Conservation (phyloP, 2,888 invertebrate species). For the Dryobotodes eremita region DNA sequence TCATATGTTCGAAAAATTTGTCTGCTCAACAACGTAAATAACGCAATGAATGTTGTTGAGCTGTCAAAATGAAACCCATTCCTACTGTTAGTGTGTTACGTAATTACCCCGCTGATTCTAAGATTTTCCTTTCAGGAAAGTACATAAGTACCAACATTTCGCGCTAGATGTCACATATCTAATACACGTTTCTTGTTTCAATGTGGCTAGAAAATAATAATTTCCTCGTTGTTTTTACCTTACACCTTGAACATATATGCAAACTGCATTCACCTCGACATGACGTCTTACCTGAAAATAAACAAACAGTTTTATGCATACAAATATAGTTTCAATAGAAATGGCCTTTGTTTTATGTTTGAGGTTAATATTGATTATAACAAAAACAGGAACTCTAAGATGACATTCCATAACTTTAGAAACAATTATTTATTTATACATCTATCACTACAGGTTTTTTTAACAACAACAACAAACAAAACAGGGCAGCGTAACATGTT, state of each 20-base stretch:
- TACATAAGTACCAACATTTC: not conserved
- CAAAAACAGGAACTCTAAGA: not conserved
- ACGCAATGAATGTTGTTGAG: too few species aligned
- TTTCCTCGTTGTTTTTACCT: slow-evolving; percentile 32
- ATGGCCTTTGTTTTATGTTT: slow-evolving; percentile 8
- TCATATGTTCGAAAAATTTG: too few species aligned
- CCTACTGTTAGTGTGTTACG: too few species aligned
- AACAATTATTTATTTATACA: not conserved
- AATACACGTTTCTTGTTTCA: not conserved
- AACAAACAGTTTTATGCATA: slow-evolving; percentile 49
- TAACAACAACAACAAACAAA: not conserved
- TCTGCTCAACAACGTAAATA: too few species aligned
- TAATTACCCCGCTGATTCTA: too few species aligned
- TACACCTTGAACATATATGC: slow-evolving; percentile 25
- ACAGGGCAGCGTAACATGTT: not conserved
- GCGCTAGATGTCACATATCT: not conserved
- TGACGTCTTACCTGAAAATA: slow-evolving; percentile 65
- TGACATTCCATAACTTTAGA: not conserved
- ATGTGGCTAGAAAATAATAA: not conserved
- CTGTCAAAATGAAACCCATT: too few species aligned
- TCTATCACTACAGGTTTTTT: too few species aligned
- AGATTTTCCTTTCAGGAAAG: not conserved
- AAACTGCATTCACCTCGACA: slow-evolving; percentile 34
- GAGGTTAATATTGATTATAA: not conserved
- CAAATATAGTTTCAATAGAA: slow-evolving; percentile 1